Conservation (phyloP, 2,797 vertebrate genomes). For the Numenius phaeopus region DNA sequence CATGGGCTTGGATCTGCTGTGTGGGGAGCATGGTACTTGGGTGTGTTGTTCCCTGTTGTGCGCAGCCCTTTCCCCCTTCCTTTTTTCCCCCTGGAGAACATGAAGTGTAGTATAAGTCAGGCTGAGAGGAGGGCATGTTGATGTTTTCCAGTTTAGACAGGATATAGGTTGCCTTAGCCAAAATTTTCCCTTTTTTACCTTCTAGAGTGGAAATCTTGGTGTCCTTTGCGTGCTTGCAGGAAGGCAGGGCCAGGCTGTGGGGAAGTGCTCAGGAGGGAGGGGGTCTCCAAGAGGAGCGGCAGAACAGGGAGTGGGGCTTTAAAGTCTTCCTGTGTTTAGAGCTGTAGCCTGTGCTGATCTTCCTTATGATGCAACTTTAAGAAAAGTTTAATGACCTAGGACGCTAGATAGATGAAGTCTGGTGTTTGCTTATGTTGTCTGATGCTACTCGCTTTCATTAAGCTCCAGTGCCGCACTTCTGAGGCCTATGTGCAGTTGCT, state of each 20-base stretch:
- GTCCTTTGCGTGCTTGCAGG: background rate
- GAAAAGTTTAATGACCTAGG: background rate
- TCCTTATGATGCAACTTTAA: background rate
- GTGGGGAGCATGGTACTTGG: fast-evolving
- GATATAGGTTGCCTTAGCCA: background rate
- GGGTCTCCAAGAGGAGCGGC: background rate
- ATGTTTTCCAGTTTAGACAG: background rate
- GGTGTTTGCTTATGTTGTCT: background rate
- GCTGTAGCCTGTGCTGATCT: background rate
- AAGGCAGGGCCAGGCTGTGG: background rate
- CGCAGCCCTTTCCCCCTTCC: fast-evolving
- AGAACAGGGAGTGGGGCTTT: background rate
- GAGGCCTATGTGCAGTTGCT: background rate
- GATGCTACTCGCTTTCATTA: background rate
- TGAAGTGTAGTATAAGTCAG: background rate
- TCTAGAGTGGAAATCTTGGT: background rate
- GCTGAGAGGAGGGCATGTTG: fast-evolving
- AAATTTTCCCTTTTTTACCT: background rate
- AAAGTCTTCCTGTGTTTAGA: background rate
- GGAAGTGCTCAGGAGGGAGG: background rate
- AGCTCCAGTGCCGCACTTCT: background rate
- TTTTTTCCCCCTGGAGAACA: background rate
- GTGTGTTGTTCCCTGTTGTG: background rate
- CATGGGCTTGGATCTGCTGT: background rate
- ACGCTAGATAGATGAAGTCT: background rate